phyloP scores from a whole-genome alignment of 2,113 vertebrate genomes.

The Eublepharis macularius region DNA sequence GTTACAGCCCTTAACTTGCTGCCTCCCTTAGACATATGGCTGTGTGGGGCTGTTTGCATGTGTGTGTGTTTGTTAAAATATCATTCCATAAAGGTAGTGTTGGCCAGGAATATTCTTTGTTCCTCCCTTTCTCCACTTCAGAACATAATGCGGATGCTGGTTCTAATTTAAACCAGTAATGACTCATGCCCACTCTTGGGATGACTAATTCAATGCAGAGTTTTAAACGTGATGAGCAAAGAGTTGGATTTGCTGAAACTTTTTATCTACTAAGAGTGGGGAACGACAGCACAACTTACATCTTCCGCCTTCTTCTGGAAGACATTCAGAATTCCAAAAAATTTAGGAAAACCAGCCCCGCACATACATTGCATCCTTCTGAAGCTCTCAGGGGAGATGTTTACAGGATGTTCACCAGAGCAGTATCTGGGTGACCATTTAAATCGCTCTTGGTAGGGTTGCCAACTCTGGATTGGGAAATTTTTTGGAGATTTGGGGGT shows the following conservation, averaged over 20 bases:
- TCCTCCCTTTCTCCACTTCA: constrained; percentile 24
- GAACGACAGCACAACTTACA: accelerated
- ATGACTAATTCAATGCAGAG: constrained; percentile 64
- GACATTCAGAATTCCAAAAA: no score
- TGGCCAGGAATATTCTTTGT: constrained; percentile 59
- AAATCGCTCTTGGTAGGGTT: no score
- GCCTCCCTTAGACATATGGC: constrained; percentile 77
- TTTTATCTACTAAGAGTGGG: no score
- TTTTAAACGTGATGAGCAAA: accelerated
- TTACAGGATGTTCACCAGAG: no score
- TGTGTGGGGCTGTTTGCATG: neutral
- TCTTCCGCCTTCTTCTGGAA: no score
- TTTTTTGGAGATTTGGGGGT: no score
- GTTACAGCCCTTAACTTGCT: constrained; percentile 57
- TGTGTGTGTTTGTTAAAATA: constrained; percentile 38
- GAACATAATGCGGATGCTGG: constrained; percentile 66
- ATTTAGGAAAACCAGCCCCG: no score
- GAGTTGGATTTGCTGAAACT: neutral
- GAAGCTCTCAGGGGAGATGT: no score
- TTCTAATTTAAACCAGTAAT: constrained; percentile 72
- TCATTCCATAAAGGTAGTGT: constrained; percentile 59
- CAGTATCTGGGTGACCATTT: no score
- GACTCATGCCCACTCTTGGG: constrained; percentile 24
- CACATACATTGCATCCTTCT: no score
- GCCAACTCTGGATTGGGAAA: no score